Percentiles rank a stretch among this genome's conserved stretches.
These are phyloP conservation scores for Phyllotis vaccarum DNA, from an alignment of 2,797 vertebrate species.

Conservation along the genomic window DNA sequence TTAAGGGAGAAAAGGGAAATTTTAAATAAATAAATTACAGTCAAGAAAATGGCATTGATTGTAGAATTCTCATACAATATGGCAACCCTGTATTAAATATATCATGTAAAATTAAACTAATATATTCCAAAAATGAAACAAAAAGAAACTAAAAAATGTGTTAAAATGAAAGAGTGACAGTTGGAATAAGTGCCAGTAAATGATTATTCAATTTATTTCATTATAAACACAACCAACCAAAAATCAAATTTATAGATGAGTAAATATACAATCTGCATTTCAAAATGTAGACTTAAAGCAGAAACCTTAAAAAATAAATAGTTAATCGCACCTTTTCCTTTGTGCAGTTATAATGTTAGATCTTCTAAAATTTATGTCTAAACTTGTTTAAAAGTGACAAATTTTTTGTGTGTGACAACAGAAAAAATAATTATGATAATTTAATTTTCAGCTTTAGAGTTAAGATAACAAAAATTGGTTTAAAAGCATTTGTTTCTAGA, in stretches of 20 bases:
- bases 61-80: background rate
- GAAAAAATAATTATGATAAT: constrained; percentile 57
- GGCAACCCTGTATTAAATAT: background rate
- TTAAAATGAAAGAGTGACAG: too few species aligned
- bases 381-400: background rate
- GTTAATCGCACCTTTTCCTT: background rate
- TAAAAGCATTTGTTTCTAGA: constrained; percentile 42
- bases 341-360: background rate
- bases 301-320: background rate
- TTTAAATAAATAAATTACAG: background rate
- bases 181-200: background rate
- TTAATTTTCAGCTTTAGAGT: background rate
- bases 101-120: background rate
- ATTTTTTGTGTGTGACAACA: constrained; percentile 24
- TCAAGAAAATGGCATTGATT: background rate
- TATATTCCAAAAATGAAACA: background rate
- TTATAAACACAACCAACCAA: background rate
- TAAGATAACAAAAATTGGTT: constrained; percentile 47
- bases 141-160: background rate
- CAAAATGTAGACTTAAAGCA: background rate
- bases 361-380: constrained; percentile 36
- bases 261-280: background rate
- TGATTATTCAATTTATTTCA: background rate
- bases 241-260: background rate
- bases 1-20: background rate